Base-by-base conservation (phyloP, 2,888 invertebrate species). In the Folsomia candida region DNA sequence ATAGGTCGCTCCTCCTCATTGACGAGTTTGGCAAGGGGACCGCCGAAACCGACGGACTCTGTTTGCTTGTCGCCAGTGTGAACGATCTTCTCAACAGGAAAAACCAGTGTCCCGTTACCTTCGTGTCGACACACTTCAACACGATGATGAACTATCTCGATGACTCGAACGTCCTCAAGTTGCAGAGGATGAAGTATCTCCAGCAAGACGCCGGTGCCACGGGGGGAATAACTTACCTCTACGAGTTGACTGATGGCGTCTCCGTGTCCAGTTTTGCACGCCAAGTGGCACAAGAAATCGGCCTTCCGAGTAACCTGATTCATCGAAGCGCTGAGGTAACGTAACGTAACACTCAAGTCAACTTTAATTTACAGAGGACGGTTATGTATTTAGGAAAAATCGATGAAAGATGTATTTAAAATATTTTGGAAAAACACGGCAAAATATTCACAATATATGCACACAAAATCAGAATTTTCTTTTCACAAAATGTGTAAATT, bases 21-120 rank as follows among this genome's bases (percentile, higher is more conserved):
- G 96, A 97, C 83, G 95, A 95, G 85, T 93, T 95, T 85, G 95
- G 94, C 2, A 90, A 90, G 82, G 93, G 94, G 72, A 94, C 95
- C 1, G 84, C 87, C 1, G 87, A 89, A 82, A 84, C 86, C 1
- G 94, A 94, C 83, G 94, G 94, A 0, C 83, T 90, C 51, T 87
- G 91, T 0, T 83, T 96, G 37, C 84, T 94, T 24, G 87, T 88
- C 0, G 87, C 91, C 0, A 87, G 88, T 51, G 82, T 94, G 62
- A 87, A 87, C 78, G 85, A 89, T 79, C 90, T 93, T 83, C 82
- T 90, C 60, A 84, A 86, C 66, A 84, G 86, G 69, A 86, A 82
- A 0, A 76, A 82, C 1, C 76, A 82, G 11, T 90, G 91, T 80
- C 94, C 94, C 0, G 91, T 92, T 81, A 84, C 92, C 1, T 84